Percentiles rank a stretch among this genome's conserved stretches.
These are phyloP conservation scores for Albula glossodonta DNA, from an alignment of 2,113 vertebrate genomes.

Conservation along the genomic window DNA sequence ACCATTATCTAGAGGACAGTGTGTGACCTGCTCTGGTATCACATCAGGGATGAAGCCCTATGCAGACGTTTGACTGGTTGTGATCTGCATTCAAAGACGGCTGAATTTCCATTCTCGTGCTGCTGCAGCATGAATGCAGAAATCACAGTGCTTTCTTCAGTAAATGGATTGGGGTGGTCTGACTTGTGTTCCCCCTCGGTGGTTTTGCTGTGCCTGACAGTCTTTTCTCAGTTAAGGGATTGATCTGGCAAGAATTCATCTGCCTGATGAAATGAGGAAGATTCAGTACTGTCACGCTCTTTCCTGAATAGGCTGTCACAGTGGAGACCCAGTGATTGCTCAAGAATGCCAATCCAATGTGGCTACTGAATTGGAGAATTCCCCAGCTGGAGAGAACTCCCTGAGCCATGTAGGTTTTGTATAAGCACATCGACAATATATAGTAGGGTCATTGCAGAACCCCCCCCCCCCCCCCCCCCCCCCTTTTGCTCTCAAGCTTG, in stretches of 20 bases:
- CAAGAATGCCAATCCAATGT: neutral
- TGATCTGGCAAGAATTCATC: neutral
- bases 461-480: no score
- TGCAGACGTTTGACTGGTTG: neutral
- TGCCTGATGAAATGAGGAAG: neutral
- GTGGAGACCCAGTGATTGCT: neutral
- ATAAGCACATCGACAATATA: no score
- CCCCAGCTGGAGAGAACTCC: no score
- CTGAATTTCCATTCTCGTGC: neutral
- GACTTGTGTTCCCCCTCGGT: neutral
- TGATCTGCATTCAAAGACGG: neutral
- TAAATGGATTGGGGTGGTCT: neutral
- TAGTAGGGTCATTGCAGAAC: no score
- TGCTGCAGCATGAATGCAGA: neutral
- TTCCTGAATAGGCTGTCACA: neutral
- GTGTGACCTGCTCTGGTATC: neutral
- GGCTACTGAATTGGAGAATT: neutral
- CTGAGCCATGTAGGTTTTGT: no score
- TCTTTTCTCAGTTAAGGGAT: neutral
- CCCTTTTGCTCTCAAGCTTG: no score
- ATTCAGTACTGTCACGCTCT: neutral
- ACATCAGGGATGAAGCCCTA: neutral
- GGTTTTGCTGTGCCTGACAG: neutral
- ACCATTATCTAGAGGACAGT: neutral
- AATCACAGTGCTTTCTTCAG: neutral